Conservation (phyloP, 2,797 vertebrate genomes). For the Hyperoplus lanceolatus region DNA sequence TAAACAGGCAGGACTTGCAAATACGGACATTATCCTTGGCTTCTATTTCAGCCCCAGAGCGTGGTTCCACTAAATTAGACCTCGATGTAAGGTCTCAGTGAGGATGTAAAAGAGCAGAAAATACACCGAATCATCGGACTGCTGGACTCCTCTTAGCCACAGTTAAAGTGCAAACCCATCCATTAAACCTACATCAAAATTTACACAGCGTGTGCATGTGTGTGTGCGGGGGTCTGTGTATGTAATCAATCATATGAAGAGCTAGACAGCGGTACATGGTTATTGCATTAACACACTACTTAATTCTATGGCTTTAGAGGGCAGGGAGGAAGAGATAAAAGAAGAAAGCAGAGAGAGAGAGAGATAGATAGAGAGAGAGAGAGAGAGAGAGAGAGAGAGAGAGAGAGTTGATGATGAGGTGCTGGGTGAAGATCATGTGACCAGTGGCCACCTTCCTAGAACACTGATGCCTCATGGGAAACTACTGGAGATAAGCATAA, state of each 20-base stretch:
- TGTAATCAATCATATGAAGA: slow-evolving; percentile 72
- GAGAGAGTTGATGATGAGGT: slow-evolving; percentile 60
- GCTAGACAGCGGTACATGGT: slow-evolving; percentile 68
- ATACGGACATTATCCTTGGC: slow-evolving; percentile 60
- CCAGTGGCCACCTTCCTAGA: slow-evolving; percentile 43
- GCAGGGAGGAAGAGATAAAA: slow-evolving; percentile 61
- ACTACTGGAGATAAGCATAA: slow-evolving; percentile 48
- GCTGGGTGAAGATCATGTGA: slow-evolving; percentile 56
- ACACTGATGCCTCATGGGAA: slow-evolving; percentile 46
- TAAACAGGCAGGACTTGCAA: slow-evolving; percentile 65
- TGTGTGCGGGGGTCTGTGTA: slow-evolving; percentile 62
- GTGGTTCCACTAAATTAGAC: slow-evolving; percentile 69
- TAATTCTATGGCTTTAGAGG: slow-evolving; percentile 59
- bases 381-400: slow-evolving; percentile 28
- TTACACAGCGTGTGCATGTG: slow-evolving; percentile 15
- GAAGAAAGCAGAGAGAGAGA: slow-evolving; percentile 22
- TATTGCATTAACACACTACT: slow-evolving; percentile 74
- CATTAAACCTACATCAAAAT: slow-evolving; percentile 71
- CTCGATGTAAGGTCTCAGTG: slow-evolving; percentile 55
- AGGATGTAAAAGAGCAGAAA: slow-evolving; percentile 74
- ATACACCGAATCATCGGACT: slow-evolving; percentile 44
- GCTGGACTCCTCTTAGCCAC: slow-evolving; percentile 61
- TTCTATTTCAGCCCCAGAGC: slow-evolving; percentile 57
- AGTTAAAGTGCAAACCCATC: slow-evolving; percentile 66
- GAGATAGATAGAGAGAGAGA: slow-evolving; percentile 23